phyloP scores from a whole-genome alignment of 2,113 vertebrate species.

The Sebastes fasciatus region DNA sequence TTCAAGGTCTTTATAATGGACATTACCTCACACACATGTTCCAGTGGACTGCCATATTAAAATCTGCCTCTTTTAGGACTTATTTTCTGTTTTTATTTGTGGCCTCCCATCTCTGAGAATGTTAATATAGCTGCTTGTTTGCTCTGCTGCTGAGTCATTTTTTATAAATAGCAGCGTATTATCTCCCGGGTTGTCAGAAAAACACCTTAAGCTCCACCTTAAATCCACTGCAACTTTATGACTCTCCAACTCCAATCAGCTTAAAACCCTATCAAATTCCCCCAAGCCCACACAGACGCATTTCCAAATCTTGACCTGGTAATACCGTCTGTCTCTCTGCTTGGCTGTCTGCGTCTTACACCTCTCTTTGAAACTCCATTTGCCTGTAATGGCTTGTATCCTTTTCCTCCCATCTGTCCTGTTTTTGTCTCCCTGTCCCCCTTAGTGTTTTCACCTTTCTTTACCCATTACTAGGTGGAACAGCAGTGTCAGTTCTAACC shows the following conservation, averaged over 20 bases:
- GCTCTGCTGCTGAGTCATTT: neutral
- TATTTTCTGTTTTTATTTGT: neutral
- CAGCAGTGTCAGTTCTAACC: constrained; percentile 64
- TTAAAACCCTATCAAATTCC: constrained; percentile 9
- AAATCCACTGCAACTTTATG: neutral
- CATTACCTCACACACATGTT: constrained; percentile 7
- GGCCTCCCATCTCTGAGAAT: neutral
- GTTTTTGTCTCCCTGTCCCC: constrained; percentile 26
- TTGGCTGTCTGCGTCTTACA: neutral
- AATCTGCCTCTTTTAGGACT: no score
- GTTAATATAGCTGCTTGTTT: neutral
- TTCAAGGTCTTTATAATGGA: constrained; percentile 23
- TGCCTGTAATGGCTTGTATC: constrained; percentile 5
- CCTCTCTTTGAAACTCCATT: constrained; percentile 8
- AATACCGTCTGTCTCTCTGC: constrained; percentile 10
- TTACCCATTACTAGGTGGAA: constrained; percentile 46
- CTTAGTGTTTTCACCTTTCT: constrained; percentile 12
- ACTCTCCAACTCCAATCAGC: neutral
- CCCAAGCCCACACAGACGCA: neutral
- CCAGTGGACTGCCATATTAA: neutral
- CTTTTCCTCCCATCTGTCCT: constrained; percentile 1
- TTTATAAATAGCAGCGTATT: constrained; percentile 1
- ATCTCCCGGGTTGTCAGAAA: constrained; percentile 15
- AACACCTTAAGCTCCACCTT: constrained; percentile 1
- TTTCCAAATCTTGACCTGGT: constrained; percentile 12